These are phyloP conservation scores for Drosophila asahinai DNA, from an alignment of 1,140 invertebrate genomes.

Conservation along the genomic window DNA sequence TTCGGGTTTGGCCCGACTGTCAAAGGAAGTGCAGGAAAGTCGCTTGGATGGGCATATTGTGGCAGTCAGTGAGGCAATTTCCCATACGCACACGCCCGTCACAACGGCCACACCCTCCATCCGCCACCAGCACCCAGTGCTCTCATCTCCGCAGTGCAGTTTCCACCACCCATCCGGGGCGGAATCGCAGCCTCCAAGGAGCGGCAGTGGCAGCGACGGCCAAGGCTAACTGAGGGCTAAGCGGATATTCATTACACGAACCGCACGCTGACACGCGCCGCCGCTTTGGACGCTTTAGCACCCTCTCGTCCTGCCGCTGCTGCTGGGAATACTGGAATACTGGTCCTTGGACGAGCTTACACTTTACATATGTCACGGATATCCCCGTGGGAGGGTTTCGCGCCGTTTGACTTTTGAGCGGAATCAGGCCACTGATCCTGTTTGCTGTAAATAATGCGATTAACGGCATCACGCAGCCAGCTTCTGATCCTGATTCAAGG, in stretches of 20 bases:
- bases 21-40: constrained; percentile 28
- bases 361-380: constrained; percentile 85
- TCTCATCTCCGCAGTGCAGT: constrained; percentile 19
- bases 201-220: constrained; percentile 15
- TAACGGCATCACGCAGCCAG: constrained; percentile 80
- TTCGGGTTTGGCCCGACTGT: constrained; percentile 8
- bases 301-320: constrained; percentile 39
- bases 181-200: constrained; percentile 39
- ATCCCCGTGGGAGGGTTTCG: constrained; percentile 84
- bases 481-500: constrained; percentile 39
- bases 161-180: constrained; percentile 39
- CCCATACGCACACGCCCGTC: constrained; percentile 73
- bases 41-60: constrained; percentile 67
- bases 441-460: constrained; percentile 85
- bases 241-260: constrained; percentile 85
- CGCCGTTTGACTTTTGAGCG: constrained; percentile 69
- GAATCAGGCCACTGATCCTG: constrained; percentile 83
- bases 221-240: constrained; percentile 56
- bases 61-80: constrained; percentile 73
- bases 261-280: constrained; percentile 79
- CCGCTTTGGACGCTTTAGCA: constrained; percentile 82
- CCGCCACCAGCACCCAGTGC: constrained; percentile 1
- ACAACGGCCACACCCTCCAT: constrained; percentile 58
- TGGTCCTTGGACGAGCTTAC: constrained; percentile 74
- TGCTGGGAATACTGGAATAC: not conserved